phyloP scores from a whole-genome alignment of 2,888 invertebrate species.

The Melinaea marsaeus region DNA sequence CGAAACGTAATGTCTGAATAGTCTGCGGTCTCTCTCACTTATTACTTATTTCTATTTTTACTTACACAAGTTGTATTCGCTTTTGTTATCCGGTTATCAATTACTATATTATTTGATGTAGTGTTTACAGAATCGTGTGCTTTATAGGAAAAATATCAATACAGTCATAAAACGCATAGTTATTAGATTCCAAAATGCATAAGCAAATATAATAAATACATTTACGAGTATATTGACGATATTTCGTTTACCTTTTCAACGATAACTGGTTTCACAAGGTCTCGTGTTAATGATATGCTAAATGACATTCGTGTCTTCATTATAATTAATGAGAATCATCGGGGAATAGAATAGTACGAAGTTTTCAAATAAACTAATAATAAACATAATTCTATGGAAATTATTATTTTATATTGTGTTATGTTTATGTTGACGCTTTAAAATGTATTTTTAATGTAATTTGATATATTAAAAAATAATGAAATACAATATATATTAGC shows the following conservation, averaged over 20 bases:
- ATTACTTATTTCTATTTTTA: too few species aligned
- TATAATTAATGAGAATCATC: conserved; percentile 25
- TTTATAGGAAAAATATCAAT: neutral
- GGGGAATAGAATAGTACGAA: conserved; percentile 1
- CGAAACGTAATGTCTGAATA: neutral
- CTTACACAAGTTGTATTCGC: too few species aligned
- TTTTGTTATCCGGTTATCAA: too few species aligned
- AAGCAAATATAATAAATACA: conserved; percentile 14
- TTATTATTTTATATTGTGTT: neutral
- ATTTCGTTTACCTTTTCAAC: conserved; percentile 17
- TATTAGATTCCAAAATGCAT: conserved; percentile 14
- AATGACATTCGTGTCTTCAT: conserved; percentile 21
- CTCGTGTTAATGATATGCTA: conserved; percentile 22
- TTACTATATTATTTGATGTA: too few species aligned
- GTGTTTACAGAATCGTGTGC: neutral
- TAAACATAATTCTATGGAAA: neutral
- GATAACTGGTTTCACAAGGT: conserved; percentile 28
- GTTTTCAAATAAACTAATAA: conserved; percentile 8
- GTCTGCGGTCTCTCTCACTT: too few species aligned
- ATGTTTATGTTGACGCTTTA: neutral
- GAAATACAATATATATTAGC: neutral
- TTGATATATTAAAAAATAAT: too few species aligned
- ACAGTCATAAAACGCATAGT: neutral
- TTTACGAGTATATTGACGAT: conserved; percentile 22
- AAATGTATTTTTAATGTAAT: too few species aligned